A percentile compares a stretch with the other conserved stretches of the same genome.
Evolutionary conservation across 2,797 vertebrate genomes (phyloP).

Genomic region (Mus spretus): DNA sequence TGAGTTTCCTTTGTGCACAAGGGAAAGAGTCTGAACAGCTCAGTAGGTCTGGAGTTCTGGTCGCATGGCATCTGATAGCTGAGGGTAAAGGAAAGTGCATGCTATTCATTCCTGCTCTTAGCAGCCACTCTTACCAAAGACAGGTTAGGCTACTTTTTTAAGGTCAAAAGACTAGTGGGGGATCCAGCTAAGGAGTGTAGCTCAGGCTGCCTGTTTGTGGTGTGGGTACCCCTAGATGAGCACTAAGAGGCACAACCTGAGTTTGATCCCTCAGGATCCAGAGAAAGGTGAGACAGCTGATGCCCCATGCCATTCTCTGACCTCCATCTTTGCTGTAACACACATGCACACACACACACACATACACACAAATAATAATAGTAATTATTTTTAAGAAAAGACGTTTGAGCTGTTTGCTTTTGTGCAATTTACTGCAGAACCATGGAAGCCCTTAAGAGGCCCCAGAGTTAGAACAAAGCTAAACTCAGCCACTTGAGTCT

Average conservation of each 20-base stretch:
- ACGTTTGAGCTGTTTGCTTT: background rate
- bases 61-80: background rate
- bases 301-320: background rate
- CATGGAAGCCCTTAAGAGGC: slow-evolving; percentile 10
- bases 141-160: background rate
- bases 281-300: background rate
- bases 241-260: background rate
- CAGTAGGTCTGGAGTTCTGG: background rate
- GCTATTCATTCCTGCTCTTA: slow-evolving; percentile 15
- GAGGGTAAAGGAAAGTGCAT: background rate
- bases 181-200: background rate
- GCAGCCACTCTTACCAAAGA: background rate
- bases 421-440: background rate
- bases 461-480: background rate
- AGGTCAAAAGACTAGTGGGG: background rate
- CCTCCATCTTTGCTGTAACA: background rate
- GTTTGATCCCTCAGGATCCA: background rate
- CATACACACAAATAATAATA: no score
- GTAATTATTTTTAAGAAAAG: background rate
- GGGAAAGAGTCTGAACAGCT: background rate
- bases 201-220: background rate
- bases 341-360: no score
- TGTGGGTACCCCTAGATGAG: background rate
- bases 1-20: background rate
- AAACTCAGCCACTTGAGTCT: background rate